phyloP scores from a whole-genome alignment of 1,140 invertebrate species.

The Diachasma alloeum region DNA sequence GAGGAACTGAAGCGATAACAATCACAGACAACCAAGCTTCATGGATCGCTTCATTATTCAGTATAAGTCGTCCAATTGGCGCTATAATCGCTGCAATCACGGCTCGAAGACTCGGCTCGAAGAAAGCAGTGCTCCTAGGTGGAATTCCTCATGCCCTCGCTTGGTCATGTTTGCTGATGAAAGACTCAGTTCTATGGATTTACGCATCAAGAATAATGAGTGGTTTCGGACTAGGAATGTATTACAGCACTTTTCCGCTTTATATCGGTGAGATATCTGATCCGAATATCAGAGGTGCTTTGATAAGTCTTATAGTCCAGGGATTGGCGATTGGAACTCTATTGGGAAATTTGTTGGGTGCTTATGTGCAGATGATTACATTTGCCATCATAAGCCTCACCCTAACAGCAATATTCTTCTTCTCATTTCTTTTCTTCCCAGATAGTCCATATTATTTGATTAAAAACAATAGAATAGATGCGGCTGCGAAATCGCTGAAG shows the following conservation, averaged over 20 bases:
- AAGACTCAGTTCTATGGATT: slow-evolving; percentile 62
- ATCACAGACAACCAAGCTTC: slow-evolving; percentile 69
- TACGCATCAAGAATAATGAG: slow-evolving; percentile 67
- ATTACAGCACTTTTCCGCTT: slow-evolving; percentile 72
- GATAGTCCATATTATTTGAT: slow-evolving; percentile 78
- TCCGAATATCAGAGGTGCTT: slow-evolving; percentile 71
- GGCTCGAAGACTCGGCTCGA: slow-evolving; percentile 70
- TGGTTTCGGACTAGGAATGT: slow-evolving; percentile 72
- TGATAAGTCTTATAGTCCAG: slow-evolving; percentile 68
- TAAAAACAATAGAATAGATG: slow-evolving; percentile 67
- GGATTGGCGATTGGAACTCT: slow-evolving; percentile 70
- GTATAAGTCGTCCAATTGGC: slow-evolving; percentile 57
- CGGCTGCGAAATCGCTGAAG: slow-evolving; percentile 57
- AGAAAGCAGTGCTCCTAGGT: slow-evolving; percentile 69
- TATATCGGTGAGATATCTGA: slow-evolving; percentile 74
- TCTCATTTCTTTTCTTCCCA: slow-evolving; percentile 73
- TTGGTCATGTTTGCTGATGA: slow-evolving; percentile 71
- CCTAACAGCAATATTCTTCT: slow-evolving; percentile 66
- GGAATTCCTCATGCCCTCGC: slow-evolving; percentile 70
- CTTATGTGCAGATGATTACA: slow-evolving; percentile 67
- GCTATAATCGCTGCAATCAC: slow-evolving; percentile 49
- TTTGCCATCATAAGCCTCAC: slow-evolving; percentile 69
- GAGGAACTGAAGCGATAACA: slow-evolving; percentile 60
- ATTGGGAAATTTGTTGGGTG: slow-evolving; percentile 73
- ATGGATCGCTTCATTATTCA: slow-evolving; percentile 71